A percentile compares a stretch with the other conserved stretches of the same genome.
Conservation (phyloP, 2,797 vertebrate genomes). For the Mormyrops boulengeri region DNA sequence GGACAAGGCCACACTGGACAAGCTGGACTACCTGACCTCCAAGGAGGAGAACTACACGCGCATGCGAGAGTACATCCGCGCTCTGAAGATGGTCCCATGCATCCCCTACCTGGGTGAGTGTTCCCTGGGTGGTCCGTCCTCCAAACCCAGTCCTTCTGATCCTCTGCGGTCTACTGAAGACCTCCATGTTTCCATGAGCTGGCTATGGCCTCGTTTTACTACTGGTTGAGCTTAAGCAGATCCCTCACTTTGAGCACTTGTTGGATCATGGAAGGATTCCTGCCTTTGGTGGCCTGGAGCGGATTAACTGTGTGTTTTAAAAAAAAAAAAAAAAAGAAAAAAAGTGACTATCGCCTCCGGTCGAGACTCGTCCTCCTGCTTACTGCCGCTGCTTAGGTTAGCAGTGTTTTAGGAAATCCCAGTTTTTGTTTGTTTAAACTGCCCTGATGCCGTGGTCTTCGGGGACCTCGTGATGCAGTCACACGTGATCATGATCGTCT, state of each 20-base stretch:
- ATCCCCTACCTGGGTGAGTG: slow-evolving; percentile 71
- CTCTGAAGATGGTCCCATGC: slow-evolving; percentile 70
- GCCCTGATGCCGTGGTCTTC: background rate
- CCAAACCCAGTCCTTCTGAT: background rate
- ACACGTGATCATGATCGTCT: background rate
- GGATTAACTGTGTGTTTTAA: background rate
- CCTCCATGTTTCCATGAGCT: background rate
- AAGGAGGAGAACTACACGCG: slow-evolving; percentile 77
- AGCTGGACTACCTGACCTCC: slow-evolving; percentile 69
- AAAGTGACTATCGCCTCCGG: background rate
- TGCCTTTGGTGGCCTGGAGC: background rate
- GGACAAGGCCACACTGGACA: slow-evolving; percentile 73
- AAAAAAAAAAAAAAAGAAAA: no score
- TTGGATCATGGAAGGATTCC: background rate
- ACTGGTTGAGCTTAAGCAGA: background rate
- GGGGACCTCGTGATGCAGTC: background rate
- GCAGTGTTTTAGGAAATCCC: background rate
- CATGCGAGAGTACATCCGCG: slow-evolving; percentile 70
- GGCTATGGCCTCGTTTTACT: background rate
- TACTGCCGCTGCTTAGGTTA: background rate
- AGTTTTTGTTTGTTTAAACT: background rate
- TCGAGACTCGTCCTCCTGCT: background rate
- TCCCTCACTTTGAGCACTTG: background rate
- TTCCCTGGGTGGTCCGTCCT: background rate
- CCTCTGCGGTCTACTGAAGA: background rate